phyloP scores from a whole-genome alignment of 2,888 invertebrate species.

The Nomada flava region DNA sequence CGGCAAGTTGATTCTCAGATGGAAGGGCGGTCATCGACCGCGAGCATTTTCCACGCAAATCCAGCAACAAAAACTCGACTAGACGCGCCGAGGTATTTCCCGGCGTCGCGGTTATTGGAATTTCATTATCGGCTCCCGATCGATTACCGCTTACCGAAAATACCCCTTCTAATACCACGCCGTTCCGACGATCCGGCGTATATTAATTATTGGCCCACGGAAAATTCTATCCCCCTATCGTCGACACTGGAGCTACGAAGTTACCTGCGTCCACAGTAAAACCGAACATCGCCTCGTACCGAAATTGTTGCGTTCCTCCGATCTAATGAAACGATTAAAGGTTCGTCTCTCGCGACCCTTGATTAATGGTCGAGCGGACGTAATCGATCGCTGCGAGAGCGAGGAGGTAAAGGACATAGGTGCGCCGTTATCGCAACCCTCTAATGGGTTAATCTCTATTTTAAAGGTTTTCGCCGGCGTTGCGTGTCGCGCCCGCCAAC shows the following conservation, averaged over 20 bases:
- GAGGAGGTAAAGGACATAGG: not conserved
- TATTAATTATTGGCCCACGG: slow-evolving; percentile 63
- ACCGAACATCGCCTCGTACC: not conserved
- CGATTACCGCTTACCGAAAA: slow-evolving; percentile 66
- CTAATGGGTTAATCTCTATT: not conserved
- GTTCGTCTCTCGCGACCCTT: no score
- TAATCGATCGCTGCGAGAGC: not conserved
- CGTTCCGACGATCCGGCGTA: slow-evolving; percentile 58
- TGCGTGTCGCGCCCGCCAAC: slow-evolving; percentile 23
- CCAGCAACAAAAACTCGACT: slow-evolving; percentile 49
- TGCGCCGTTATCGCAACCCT: not conserved
- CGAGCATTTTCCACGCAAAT: not conserved
- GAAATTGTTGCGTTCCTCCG: not conserved
- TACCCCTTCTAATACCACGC: slow-evolving; percentile 65
- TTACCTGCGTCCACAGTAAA: not conserved
- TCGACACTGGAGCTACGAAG: not conserved
- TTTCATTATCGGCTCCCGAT: slow-evolving; percentile 64
- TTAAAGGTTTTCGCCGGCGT: slow-evolving; percentile 26
- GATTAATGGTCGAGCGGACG: no score
- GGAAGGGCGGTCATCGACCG: slow-evolving; percentile 23
- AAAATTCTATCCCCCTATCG: slow-evolving; percentile 24
- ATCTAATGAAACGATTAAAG: no score
- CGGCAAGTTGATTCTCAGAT: slow-evolving; percentile 3
- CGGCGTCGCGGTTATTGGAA: slow-evolving; percentile 66
- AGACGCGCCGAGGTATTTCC: slow-evolving; percentile 60